These are phyloP conservation scores for Pheosia tremula DNA, from an alignment of 2,888 invertebrate species.

Conservation along the genomic window DNA sequence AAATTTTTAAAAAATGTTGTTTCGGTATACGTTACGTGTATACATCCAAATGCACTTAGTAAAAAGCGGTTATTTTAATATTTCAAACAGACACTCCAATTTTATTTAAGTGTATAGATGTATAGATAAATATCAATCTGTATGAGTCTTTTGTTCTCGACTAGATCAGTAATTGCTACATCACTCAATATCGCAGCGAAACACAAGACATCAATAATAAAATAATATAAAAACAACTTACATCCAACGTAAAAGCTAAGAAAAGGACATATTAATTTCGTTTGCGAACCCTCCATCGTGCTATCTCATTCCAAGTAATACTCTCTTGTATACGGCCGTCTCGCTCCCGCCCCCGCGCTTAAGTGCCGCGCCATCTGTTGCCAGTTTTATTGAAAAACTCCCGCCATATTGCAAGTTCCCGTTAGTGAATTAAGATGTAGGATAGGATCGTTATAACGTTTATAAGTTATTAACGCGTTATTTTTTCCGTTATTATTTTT, in stretches of 20 bases:
- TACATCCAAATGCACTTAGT: no score
- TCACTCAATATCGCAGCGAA: slow-evolving; percentile 29
- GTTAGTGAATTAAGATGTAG: slow-evolving; percentile 82
- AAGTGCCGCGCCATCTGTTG: slow-evolving; percentile 80
- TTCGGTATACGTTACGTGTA: no score
- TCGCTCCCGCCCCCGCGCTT: slow-evolving; percentile 70
- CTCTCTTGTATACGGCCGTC: slow-evolving; percentile 42
- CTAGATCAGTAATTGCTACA: neutral
- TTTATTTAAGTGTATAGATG: no score
- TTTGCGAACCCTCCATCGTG: slow-evolving; percentile 51
- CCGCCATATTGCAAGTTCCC: slow-evolving; percentile 74
- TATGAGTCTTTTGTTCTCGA: slow-evolving; percentile 9
- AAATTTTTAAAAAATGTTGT: no score
- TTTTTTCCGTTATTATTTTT: slow-evolving; percentile 5
- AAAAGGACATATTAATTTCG: slow-evolving; percentile 83
- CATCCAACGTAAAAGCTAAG: slow-evolving; percentile 69
- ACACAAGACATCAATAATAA: slow-evolving; percentile 73
- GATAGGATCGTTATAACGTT: slow-evolving; percentile 48
- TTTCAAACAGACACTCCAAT: no score
- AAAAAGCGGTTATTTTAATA: no score
- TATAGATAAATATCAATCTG: neutral
- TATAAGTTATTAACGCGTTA: slow-evolving; percentile 16
- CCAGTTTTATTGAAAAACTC: slow-evolving; percentile 83
- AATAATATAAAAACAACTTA: slow-evolving; percentile 67
- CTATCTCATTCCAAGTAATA: slow-evolving; percentile 51